These are phyloP conservation scores for Ochropacha duplaris DNA, from an alignment of 2,888 invertebrate species.

Conservation along the genomic window DNA sequence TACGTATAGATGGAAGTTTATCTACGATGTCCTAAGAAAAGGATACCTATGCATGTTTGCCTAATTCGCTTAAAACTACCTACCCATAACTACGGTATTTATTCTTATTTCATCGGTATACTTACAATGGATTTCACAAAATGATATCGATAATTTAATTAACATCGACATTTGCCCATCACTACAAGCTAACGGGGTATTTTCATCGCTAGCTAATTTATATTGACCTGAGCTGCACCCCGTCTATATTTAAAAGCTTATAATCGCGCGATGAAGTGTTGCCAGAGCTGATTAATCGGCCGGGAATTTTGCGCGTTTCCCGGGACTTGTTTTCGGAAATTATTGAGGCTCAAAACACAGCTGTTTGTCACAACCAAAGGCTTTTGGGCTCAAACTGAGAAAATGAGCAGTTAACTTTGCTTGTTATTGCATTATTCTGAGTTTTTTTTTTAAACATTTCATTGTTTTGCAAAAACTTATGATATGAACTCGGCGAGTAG, in stretches of 20 bases:
- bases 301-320: conserved; percentile 6
- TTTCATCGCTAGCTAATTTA: conserved; percentile 79
- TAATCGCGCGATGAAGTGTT: conserved; percentile 79
- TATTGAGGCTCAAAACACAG: conserved; percentile 17
- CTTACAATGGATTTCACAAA: neutral
- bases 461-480: no score
- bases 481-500: no score
- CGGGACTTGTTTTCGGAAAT: conserved; percentile 43
- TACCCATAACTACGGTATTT: no score
- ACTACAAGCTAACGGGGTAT: conserved; percentile 30
- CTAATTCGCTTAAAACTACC: no score
- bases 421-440: neutral
- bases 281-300: conserved; percentile 73
- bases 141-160: conserved; percentile 6
- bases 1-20: no score
- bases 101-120: no score
- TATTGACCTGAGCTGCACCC: conserved; percentile 69
- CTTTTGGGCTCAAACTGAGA: conserved; percentile 40
- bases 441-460: no score
- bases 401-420: conserved; percentile 27
- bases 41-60: no score
- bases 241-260: conserved; percentile 77
- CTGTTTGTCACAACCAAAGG: conserved; percentile 31
- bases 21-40: no score
- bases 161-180: conserved; percentile 37